phyloP scores from a whole-genome alignment of 2,888 invertebrate genomes.

The Euplexia lucipara region DNA sequence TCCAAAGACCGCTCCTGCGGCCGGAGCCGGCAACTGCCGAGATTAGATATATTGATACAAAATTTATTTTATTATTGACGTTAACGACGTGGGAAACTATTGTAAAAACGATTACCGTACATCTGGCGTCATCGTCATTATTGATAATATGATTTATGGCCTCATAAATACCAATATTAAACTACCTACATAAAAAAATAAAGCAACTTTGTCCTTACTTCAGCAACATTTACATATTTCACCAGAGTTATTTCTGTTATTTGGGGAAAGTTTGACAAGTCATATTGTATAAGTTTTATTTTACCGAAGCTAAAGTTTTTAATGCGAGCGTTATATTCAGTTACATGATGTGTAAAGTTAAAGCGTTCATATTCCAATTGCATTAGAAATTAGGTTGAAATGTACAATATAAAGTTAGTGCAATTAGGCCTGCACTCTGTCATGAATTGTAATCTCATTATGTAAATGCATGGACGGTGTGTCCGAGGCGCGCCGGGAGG shows the following conservation, averaged over 20 bases:
- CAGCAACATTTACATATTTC: slow-evolving; percentile 41
- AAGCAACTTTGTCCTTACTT: slow-evolving; percentile 28
- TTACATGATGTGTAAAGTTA: slow-evolving; percentile 20
- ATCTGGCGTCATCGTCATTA: slow-evolving; percentile 19
- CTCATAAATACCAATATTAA: slow-evolving; percentile 11
- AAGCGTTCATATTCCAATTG: slow-evolving; percentile 43
- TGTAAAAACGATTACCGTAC: slow-evolving; percentile 44
- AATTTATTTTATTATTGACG: slow-evolving; percentile 74
- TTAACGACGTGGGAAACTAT: slow-evolving; percentile 74
- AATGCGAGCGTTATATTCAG: slow-evolving; percentile 30
- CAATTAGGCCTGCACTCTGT: slow-evolving; percentile 69
- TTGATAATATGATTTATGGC: slow-evolving; percentile 15
- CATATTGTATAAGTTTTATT: slow-evolving; percentile 47
- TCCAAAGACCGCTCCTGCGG: slow-evolving; percentile 74
- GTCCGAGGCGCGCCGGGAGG: slow-evolving; percentile 43
- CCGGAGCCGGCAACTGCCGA: slow-evolving; percentile 69
- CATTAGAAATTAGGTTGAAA: slow-evolving; percentile 53
- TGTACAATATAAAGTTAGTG: slow-evolving; percentile 49
- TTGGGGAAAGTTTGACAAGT: slow-evolving; percentile 40
- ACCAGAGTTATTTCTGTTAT: slow-evolving; percentile 41
- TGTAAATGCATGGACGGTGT: slow-evolving; percentile 68
- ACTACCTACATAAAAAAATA: slow-evolving; percentile 9
- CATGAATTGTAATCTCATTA: slow-evolving; percentile 77
- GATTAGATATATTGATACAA: slow-evolving; percentile 81
- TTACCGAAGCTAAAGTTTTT: slow-evolving; percentile 21